These are phyloP conservation scores for Agonopterix heracliana DNA, from an alignment of 2,888 invertebrate species.

Conservation along the genomic window DNA sequence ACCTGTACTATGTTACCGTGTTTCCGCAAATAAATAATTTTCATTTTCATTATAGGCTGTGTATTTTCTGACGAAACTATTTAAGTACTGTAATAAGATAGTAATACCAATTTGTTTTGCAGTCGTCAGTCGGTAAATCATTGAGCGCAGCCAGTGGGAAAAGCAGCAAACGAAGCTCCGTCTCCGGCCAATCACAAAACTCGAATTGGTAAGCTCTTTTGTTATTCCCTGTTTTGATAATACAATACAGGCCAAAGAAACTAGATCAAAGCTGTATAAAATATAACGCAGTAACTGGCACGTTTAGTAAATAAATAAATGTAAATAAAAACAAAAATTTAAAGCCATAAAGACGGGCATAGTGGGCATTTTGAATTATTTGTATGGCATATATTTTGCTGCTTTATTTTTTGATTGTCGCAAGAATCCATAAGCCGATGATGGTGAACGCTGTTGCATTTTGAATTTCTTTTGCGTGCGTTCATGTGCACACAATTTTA, in stretches of 20 bases:
- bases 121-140: constrained; percentile 69
- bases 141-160: constrained; percentile 64
- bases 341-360: constrained; percentile 7
- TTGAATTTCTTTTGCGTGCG: constrained; percentile 63
- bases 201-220: constrained; percentile 58
- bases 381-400: constrained; percentile 66
- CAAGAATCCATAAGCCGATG: constrained; percentile 21
- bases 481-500: constrained; percentile 26
- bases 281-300: constrained; percentile 6
- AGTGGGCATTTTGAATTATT: constrained; percentile 1
- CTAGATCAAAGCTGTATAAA: neutral
- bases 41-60: too few relatives aligned
- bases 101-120: constrained; percentile 17
- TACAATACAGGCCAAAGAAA: neutral
- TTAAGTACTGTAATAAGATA: neutral
- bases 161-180: constrained; percentile 65
- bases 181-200: constrained; percentile 65
- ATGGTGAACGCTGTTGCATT: constrained; percentile 48
- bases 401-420: constrained; percentile 58
- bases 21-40: too few relatives aligned
- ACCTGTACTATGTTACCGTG: too few relatives aligned
- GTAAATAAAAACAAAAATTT: neutral
- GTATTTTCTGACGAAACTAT: neutral
- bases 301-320: constrained; percentile 12
- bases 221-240: constrained; percentile 5